These are phyloP conservation scores for Smutsia gigantea DNA, from an alignment of 2,797 vertebrate genomes.

Conservation along the genomic window DNA sequence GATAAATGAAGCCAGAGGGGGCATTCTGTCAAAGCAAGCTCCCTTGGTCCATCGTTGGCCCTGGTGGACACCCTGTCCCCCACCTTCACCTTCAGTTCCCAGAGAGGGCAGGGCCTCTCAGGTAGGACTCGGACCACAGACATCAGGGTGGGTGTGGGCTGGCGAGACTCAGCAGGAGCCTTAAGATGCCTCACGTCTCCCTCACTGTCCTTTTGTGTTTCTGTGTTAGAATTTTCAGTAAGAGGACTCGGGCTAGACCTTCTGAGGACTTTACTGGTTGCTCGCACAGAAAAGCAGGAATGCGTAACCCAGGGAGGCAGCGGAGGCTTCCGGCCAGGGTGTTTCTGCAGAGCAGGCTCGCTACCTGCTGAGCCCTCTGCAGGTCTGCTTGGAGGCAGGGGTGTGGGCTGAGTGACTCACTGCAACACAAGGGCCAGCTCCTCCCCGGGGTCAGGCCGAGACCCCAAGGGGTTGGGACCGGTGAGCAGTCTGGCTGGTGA, in stretches of 20 bases:
- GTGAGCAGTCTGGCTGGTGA: too few relatives aligned
- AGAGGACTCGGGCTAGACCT: neutral
- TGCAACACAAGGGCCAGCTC: neutral
- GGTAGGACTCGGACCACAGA: neutral
- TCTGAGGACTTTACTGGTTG: neutral
- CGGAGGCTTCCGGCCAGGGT: neutral
- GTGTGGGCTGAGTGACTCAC: neutral
- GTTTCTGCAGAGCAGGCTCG: neutral
- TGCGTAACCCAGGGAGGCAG: neutral
- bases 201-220: neutral
- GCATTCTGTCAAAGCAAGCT: fast-evolving
- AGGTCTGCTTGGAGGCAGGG: neutral
- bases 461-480: neutral
- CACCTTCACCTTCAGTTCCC: neutral
- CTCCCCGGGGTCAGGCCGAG: neutral
- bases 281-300: neutral
- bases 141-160: neutral
- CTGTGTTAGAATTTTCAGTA: neutral
- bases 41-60: fast-evolving
- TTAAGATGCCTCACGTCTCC: neutral
- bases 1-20: neutral
- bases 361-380: neutral
- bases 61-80: too few relatives aligned
- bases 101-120: neutral
- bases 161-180: neutral